phyloP scores from a whole-genome alignment of 1,140 invertebrate species.

The Diuraphis noxia region DNA sequence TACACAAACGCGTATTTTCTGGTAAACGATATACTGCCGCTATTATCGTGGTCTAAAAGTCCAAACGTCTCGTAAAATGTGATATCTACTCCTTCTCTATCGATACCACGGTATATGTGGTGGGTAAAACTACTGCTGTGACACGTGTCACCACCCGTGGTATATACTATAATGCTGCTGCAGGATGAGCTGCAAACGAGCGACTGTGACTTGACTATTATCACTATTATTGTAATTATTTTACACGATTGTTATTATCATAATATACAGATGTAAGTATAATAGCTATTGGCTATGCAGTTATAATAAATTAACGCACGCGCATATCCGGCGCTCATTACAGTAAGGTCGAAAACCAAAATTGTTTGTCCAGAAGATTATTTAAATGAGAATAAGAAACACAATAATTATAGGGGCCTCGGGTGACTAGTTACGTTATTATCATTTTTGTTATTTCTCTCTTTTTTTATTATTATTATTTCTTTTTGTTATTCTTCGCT shows the following conservation, averaged over 20 bases:
- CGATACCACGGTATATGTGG: not conserved
- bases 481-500: not conserved
- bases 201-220: not conserved
- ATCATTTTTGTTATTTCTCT: not conserved
- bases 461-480: slow-evolving; percentile 1
- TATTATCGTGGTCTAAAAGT: not conserved
- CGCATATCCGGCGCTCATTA: slow-evolving; percentile 46
- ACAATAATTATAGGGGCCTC: slow-evolving; percentile 50
- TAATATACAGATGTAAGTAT: slow-evolving; percentile 1
- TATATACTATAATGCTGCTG: not conserved
- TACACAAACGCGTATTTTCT: not conserved
- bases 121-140: not conserved
- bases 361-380: slow-evolving; percentile 46
- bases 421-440: slow-evolving; percentile 22
- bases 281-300: slow-evolving; percentile 20
- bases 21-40: not conserved
- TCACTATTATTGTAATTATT: slow-evolving; percentile 16
- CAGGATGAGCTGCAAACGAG: not conserved
- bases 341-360: slow-evolving; percentile 11
- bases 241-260: not conserved
- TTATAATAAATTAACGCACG: slow-evolving; percentile 39
- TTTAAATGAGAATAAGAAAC: slow-evolving; percentile 38
- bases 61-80: not conserved
- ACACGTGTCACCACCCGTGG: not conserved
- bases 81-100: not conserved